Percentiles rank a stretch among this genome's conserved stretches.
phyloP scores from a whole-genome alignment of 2,888 invertebrate species.

The Rugalucina vietnamica region DNA sequence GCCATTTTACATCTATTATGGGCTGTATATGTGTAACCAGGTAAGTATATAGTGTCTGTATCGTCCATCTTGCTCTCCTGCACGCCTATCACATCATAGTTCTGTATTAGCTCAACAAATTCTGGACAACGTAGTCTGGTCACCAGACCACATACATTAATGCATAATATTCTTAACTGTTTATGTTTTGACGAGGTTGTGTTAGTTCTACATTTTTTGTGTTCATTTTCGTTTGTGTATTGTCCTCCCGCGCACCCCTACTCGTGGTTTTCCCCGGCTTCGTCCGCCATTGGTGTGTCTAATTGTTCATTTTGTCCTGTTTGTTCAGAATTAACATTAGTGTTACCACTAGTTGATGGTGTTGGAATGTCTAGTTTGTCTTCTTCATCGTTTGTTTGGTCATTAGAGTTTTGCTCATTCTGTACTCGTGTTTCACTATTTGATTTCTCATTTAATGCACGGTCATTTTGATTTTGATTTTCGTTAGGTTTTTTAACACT shows the following conservation, averaged over 20 bases:
- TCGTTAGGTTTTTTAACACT: not conserved
- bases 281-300: not conserved
- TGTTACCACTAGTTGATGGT: not conserved
- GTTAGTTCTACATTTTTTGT: not conserved
- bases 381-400: not conserved
- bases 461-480: not conserved
- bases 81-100: too few relatives aligned
- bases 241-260: not conserved
- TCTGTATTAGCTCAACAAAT: constrained; percentile 15
- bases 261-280: not conserved
- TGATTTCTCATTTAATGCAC: not conserved
- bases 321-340: not conserved
- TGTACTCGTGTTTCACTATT: too few relatives aligned
- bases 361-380: not conserved
- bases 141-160: constrained; percentile 20
- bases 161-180: not conserved
- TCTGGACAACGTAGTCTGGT: not conserved
- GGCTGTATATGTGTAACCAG: not conserved
- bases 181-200: not conserved
- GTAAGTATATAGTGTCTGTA: not conserved
- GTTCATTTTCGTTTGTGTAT: not conserved
- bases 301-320: not conserved
- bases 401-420: not conserved
- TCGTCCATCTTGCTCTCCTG: constrained; percentile 14
- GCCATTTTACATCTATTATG: constrained; percentile 13